phyloP scores from a whole-genome alignment of 2,113 vertebrate species.

The Eurypyga helias region DNA sequence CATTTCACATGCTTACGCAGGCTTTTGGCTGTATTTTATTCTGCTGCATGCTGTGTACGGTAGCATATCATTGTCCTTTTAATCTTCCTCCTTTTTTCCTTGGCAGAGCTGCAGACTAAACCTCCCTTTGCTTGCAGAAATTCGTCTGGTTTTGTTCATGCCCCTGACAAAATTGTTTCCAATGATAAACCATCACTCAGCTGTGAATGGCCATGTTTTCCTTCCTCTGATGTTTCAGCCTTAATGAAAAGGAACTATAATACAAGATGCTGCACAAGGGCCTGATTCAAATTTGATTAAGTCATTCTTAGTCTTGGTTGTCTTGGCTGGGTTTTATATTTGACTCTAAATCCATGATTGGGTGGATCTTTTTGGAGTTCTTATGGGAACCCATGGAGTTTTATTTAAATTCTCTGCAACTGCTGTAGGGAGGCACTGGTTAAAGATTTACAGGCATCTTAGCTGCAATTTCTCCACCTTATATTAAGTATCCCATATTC shows the following conservation, averaged over 20 bases:
- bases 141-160: background rate
- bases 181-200: background rate
- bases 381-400: background rate
- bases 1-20: background rate
- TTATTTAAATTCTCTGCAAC: background rate
- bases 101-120: background rate
- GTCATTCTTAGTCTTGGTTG: background rate
- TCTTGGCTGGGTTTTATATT: background rate
- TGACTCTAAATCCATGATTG: background rate
- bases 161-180: background rate
- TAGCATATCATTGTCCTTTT: background rate
- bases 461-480: background rate
- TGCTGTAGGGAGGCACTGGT: background rate
- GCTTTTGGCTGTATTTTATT: background rate
- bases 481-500: fast-evolving
- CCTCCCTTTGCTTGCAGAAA: background rate
- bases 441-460: background rate
- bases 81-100: background rate
- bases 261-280: background rate
- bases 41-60: fast-evolving
- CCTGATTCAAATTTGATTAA: background rate
- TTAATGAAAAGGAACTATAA: background rate
- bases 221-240: background rate
- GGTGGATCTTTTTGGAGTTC: background rate
- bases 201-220: background rate